These are phyloP conservation scores for Drosophila prosaltans DNA, from an alignment of 1,140 invertebrate genomes.

Conservation along the genomic window DNA sequence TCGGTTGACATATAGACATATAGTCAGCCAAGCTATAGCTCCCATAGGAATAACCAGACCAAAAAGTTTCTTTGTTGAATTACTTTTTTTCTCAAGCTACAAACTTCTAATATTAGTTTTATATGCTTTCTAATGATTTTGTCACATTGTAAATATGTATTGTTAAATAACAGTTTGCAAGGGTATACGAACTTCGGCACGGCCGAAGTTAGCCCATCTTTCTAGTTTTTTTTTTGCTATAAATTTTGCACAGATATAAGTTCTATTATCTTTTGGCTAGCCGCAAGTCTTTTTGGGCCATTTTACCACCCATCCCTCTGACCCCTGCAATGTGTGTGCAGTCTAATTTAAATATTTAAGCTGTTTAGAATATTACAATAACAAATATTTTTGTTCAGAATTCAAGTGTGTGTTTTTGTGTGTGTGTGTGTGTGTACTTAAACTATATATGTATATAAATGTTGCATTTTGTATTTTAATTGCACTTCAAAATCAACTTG, in stretches of 20 bases:
- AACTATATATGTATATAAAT: conserved; percentile 1
- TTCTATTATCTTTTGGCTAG: conserved; percentile 46
- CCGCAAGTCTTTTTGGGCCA: conserved; percentile 48
- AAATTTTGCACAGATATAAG: conserved; percentile 62
- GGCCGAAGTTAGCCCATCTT: too few species aligned
- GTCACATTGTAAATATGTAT: too few species aligned
- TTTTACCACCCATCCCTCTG: neutral
- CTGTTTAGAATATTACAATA: conserved; percentile 62
- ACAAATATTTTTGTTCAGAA: conserved; percentile 5
- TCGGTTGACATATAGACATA: too few species aligned
- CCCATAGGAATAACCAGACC: too few species aligned
- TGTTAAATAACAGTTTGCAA: too few species aligned
- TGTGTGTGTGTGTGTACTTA: neutral
- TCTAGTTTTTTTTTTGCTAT: conserved; percentile 41
- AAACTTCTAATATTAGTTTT: too few species aligned
- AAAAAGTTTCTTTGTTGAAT: too few species aligned
- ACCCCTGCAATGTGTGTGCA: neutral
- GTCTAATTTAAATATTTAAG: conserved; percentile 78
- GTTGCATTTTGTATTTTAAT: conserved; percentile 51
- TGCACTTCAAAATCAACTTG: conserved; percentile 41
- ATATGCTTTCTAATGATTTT: too few species aligned
- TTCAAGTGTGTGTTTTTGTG: conserved; percentile 30
- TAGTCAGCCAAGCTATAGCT: too few species aligned
- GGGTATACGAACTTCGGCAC: too few species aligned
- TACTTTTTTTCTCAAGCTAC: too few species aligned